Base-by-base conservation (phyloP, 2,888 invertebrate genomes). In the Caenorhabditis becei region DNA sequence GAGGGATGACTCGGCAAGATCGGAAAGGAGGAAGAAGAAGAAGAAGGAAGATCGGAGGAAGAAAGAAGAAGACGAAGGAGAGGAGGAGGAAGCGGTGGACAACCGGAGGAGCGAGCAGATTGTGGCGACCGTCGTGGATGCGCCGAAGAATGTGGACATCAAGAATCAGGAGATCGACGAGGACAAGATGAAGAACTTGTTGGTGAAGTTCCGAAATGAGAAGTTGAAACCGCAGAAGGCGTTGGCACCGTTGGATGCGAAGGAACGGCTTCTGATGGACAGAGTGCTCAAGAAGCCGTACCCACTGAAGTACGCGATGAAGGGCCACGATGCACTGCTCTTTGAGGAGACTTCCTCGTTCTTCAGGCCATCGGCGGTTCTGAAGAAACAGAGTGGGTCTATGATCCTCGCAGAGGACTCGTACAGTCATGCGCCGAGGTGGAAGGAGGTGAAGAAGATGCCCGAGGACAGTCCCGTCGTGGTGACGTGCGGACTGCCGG, bases 241-340 rank as follows among this genome's bases (percentile, higher is more conserved):
- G 28, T 11, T 11, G 18, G 8, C 26, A 5, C 51, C 59, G 2
- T 14, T 71, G 4, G 62, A 62, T 24, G 62, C 41, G 20, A 71
- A 71, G 26, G 54, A 62, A 7, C 53, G 54, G 8, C 37, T 71
- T 8, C 28, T 71, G 11, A 62, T 71, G 71, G 71, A 71, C 53
- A 53, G 71, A 18, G 44, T 62, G 28, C 20, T 26, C 54, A 62
- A 63, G 53, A 71, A 71, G 47, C 71, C 71, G 62, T 71, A 71
- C 14, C 71, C 71, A 2, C 2, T 54, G 35, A 54, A 35, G 28
- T 71, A 71, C 35, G 16, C 10, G 28, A 44, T 41, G 35, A 62
- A 44, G 56, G 28, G 44, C 16, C 53, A 44, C 8, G 28, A 62
- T 20, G 41, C 51, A 14, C 11, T 61, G 62, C 26, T 62, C 41